A percentile compares a stretch with the other conserved stretches of the same genome.
Evolutionary conservation across 2,113 vertebrate genomes (phyloP).

Genomic region (Nipponia nippon): DNA sequence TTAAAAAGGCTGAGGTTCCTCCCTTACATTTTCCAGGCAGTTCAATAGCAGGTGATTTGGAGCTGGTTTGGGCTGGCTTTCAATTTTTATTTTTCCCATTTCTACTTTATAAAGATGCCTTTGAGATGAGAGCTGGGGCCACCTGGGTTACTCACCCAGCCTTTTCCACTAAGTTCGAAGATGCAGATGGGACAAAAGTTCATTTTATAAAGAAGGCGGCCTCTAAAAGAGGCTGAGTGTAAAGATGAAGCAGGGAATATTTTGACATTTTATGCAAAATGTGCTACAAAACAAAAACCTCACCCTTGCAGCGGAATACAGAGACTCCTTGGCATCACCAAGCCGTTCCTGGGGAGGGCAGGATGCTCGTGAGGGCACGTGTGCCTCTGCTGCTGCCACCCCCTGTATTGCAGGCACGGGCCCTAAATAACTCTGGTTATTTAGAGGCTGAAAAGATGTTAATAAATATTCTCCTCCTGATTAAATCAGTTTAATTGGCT

Average conservation of each 20-base stretch:
- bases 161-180: background rate
- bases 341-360: background rate
- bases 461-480: background rate
- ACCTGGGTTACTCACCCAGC: rapidly evolving
- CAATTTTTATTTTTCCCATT: background rate
- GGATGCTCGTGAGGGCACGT: rapidly evolving
- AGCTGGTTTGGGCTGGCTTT: background rate
- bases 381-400: background rate
- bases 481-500: background rate
- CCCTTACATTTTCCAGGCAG: background rate
- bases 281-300: background rate
- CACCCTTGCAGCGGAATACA: background rate
- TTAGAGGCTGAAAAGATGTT: background rate
- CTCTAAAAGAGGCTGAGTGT: background rate
- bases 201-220: background rate
- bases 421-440: background rate
- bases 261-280: background rate
- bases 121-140: background rate
- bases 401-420: rapidly evolving
- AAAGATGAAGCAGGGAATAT: background rate
- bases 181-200: background rate
- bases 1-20: background rate
- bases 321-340: background rate
- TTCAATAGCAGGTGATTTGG: background rate
- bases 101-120: background rate